Evolutionary conservation across 2,113 vertebrate species (phyloP), one percentile per base, ranked within the genome.

Genomic region (Anhinga anhinga): DNA sequence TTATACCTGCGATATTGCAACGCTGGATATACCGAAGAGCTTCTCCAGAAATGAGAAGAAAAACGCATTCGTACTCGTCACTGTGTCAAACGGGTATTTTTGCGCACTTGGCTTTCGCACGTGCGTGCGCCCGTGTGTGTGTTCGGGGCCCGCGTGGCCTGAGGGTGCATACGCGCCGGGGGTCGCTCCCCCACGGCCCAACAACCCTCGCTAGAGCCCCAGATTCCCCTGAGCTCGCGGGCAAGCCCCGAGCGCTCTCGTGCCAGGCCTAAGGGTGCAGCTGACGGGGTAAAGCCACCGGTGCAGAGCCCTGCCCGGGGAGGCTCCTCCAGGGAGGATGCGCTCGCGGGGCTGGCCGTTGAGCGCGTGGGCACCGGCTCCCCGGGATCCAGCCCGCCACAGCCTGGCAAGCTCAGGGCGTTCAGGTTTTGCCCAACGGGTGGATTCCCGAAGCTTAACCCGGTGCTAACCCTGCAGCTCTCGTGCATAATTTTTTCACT

Each of bases 61-160:
- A 36, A 13, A 8, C 1, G 17, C 80, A 1, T 27, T 47, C 3
- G 2, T 10, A 6, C 34, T 2, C 6, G 21, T 10, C 5, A 3
- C 42, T 18, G 15, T 3, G 10, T 4, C 16, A 44, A 7, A 10
- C 2, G 4, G 38, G 0, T 21, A 7, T 5, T 15, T 44, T 12
- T 9, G 42, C 9, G 21, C 5, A 2, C 40, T 19, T 38, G 1
- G 4, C 38, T 29, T n/a, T 26, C 16, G 22, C 52, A 7, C 5
- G 1, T 4, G 16, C 7, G 15, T 3, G 47, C 15, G 36, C 72
- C n/a, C 7, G 8, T 7, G 13, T 4, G 20, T 7, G 3, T 13
- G 0, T 12, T 6, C 1, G 4, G 36, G 11, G 36, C 2, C 12
- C 0, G 8, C 3, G 4, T 3, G 17, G 4, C 9, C 36, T 7